Base-by-base conservation (phyloP, 2,888 invertebrate species). In the Agrochola lychnidis region DNA sequence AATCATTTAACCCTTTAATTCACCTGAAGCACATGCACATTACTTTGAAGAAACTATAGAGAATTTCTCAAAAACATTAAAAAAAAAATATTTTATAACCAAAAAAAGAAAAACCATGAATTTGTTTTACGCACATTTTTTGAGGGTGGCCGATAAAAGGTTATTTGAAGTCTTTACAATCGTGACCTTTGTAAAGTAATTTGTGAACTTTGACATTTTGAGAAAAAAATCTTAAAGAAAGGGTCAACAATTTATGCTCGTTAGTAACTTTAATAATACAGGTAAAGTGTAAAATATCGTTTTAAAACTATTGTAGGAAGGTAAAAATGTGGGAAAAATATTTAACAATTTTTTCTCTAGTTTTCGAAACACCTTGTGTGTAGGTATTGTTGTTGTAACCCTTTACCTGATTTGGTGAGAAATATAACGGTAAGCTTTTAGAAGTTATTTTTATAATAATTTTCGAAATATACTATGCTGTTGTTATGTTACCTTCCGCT, bases 141-240 rank as follows among this genome's bases (percentile, higher is more conserved):
- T 53, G 4, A 53, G 16, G 57, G 51, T 45, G 45, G 14, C 10
- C 12, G 14, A 81, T 25, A 72, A 78, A 76, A 61, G 79, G 71
- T 70, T 16, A 51, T 12, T n/a, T 25, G 4, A 56, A 42, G 40
- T 51, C 36, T 56, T 63, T 30, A 68, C 51, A 70, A 75, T 59
- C 48, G 30, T 85, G 72, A 78, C 83, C 78, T 86, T 84, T 73
- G 36, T 69, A 10, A 70, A 42, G 19, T 78, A 78, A 71, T 75
- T 61, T 30, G 69, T 68, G 76, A 88, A 73, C 86, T 87, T 88
- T 86, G 86, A 84, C 82, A 71, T 86, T 75, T 73, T 45, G 12
- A 9, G 30, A 86, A 74, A 79, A 51, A 86, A 70, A 59, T 56
- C 10, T 67, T 40, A 70, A 68, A 76, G 61, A 67, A 67, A 61